These are phyloP conservation scores for Oryzias sinensis DNA, from an alignment of 2,797 vertebrate genomes.

Conservation along the genomic window DNA sequence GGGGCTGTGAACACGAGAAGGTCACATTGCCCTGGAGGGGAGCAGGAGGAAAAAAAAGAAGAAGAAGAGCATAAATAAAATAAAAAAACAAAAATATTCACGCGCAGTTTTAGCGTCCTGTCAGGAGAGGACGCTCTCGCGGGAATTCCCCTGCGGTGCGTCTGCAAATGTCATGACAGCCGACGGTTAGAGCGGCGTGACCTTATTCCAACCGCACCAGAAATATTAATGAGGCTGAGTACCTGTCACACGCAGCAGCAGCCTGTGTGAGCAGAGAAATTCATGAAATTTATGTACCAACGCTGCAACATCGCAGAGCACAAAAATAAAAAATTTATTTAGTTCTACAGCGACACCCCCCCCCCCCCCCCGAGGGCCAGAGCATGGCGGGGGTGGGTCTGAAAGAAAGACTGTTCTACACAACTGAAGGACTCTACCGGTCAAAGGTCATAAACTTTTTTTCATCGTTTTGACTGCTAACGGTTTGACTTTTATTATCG, in stretches of 20 bases:
- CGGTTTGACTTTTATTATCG: too few species aligned
- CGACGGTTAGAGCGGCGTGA: conserved; percentile 8
- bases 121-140: conserved; percentile 10
- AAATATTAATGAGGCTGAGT: conserved; percentile 10
- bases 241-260: neutral
- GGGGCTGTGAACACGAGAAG: conserved; percentile 91
- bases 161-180: conserved; percentile 34
- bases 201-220: neutral
- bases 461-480: too few species aligned
- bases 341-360: too few species aligned
- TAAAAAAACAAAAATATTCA: conserved; percentile 35
- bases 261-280: neutral
- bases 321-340: too few species aligned
- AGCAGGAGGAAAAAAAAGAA: conserved; percentile 9
- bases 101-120: conserved; percentile 12
- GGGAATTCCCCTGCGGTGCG: conserved; percentile 7
- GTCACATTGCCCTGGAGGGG: conserved; percentile 92
- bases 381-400: too few species aligned
- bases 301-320: too few species aligned
- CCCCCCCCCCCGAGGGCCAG: too few species aligned
- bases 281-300: neutral
- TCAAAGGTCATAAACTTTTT: too few species aligned
- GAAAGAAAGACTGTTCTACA: too few species aligned
- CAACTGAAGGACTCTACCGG: too few species aligned
- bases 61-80: conserved; percentile 14